A percentile compares a stretch with the other conserved stretches of the same genome.
Conservation (phyloP, 2,888 invertebrate genomes). For the Brachynemurus nebulosus region DNA sequence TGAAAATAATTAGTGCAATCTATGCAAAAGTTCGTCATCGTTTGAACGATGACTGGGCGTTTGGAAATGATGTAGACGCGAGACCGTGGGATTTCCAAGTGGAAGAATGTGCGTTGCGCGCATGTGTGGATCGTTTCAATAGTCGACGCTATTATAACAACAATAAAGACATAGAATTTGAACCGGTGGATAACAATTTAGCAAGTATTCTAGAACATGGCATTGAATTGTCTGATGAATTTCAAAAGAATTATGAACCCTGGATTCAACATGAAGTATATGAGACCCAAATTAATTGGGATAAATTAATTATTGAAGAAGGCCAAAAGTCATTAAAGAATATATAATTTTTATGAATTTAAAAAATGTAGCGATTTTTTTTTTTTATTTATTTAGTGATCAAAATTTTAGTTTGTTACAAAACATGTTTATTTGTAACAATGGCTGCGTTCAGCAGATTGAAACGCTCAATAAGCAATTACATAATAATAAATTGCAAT, state of each 20-base stretch:
- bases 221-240: conserved; percentile 79
- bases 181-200: conserved; percentile 64
- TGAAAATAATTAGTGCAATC: conserved; percentile 99
- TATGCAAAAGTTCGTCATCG: conserved; percentile 94
- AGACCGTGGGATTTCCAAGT: conserved; percentile 97
- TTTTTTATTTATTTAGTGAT: no score
- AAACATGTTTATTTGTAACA: no score
- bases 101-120: conserved; percentile 88
- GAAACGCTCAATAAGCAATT: no score
- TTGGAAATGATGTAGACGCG: conserved; percentile 95
- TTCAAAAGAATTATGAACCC: conserved; percentile 81
- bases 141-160: conserved; percentile 59
- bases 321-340: background rate
- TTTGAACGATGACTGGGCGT: conserved; percentile 99
- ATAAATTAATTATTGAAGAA: conserved; percentile 31
- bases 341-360: no score
- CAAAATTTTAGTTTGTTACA: no score
- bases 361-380: no score
- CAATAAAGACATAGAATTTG: conserved; percentile 40
- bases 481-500: no score
- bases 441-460: no score
- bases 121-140: conserved; percentile 93
- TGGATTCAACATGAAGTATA: conserved; percentile 98
- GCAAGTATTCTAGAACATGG: conserved; percentile 65
- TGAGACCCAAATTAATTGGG: conserved; percentile 71